Evolutionary conservation across 2,888 invertebrate genomes (phyloP), one percentile per base, ranked within the genome.

Genomic region (Drosophila mulleri): DNA sequence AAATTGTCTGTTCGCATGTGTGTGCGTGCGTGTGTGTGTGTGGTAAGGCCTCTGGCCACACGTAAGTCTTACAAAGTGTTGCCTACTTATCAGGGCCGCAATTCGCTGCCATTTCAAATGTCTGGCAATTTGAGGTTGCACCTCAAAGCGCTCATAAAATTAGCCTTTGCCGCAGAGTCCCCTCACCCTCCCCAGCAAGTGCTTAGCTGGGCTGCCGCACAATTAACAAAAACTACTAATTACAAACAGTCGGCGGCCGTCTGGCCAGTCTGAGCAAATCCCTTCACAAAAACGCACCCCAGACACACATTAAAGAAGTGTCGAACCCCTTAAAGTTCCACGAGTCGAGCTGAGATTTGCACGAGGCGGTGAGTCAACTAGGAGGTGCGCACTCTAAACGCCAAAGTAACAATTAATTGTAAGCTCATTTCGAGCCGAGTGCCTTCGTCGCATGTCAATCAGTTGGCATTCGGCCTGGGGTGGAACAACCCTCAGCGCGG

Each of bases 351-450:
- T 52, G 72, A 67, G 87, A 81, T 81, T 81, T 67, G 41, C 23
- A 7, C 20, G 26, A 16, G 20, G 11, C 11, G 20, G 18, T 8
- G 53, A 12, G 14, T 37, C 29, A 44, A 9, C 6, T 16, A 26
- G 20, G 57, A 44, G 57, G 26, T 62, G 47, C 45, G 50, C 23
- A 47, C 69, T 76, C 35, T 48, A 80, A 72, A 57, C 45, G 67
- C 56, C 58, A 72, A 68, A 71, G 71, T 71, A 74, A 83, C 89
- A 85, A 89, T 85, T 88, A 85, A 89, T 85, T 89, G 89, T 81
- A 74, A 84, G 84, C 88, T 87, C 75, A 84, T 80, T 89, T 72
- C 57, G 65, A 66, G 67, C 71, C 72, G 68, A 56, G 58, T 47
- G 64, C 45, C 69, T 63, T 78, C 74, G 68, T 83, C 87, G 87